A percentile compares a stretch with the other conserved stretches of the same genome.
phyloP scores from a whole-genome alignment of 2,113 vertebrate species.

The Nothobranchius furzeri region DNA sequence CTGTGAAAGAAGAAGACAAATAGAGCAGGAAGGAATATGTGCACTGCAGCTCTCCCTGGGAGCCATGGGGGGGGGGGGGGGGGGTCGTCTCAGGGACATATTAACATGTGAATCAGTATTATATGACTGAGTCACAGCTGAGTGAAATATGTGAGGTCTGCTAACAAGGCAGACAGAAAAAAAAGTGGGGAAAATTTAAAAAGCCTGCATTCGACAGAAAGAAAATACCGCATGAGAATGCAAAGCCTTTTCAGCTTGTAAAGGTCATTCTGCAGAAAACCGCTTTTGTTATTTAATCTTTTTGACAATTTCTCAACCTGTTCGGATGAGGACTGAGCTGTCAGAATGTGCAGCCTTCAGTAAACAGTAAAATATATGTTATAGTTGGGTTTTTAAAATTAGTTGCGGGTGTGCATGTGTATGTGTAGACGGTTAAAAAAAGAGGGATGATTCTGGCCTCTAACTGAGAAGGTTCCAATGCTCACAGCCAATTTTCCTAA shows the following conservation, averaged over 20 bases:
- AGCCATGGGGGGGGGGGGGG: constrained; percentile 11
- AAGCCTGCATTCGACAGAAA: constrained; percentile 4
- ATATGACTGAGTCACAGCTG: constrained; percentile 28
- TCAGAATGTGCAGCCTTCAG: too few relatives aligned
- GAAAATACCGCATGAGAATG: background rate
- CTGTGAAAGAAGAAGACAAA: constrained; percentile 25
- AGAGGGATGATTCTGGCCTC: too few relatives aligned
- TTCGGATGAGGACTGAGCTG: too few relatives aligned
- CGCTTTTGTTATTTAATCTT: too few relatives aligned
- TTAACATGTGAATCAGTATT: constrained; percentile 58
- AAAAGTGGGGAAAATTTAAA: background rate
- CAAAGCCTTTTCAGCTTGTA: background rate
- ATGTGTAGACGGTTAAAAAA: too few relatives aligned
- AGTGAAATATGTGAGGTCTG: constrained; percentile 25
- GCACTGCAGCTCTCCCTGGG: constrained; percentile 3
- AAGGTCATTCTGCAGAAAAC: background rate
- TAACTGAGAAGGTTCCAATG: background rate
- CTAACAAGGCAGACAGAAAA: constrained; percentile 19
- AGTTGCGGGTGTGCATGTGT: too few relatives aligned
- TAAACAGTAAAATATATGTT: too few relatives aligned
- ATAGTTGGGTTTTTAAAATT: too few relatives aligned
- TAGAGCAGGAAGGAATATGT: constrained; percentile 26
- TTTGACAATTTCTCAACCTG: too few relatives aligned
- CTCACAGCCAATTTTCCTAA: background rate
- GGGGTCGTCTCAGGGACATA: constrained; percentile 47